Conservation (phyloP, 2,888 invertebrate species). For the Amblyjoppa fuscipennis region DNA sequence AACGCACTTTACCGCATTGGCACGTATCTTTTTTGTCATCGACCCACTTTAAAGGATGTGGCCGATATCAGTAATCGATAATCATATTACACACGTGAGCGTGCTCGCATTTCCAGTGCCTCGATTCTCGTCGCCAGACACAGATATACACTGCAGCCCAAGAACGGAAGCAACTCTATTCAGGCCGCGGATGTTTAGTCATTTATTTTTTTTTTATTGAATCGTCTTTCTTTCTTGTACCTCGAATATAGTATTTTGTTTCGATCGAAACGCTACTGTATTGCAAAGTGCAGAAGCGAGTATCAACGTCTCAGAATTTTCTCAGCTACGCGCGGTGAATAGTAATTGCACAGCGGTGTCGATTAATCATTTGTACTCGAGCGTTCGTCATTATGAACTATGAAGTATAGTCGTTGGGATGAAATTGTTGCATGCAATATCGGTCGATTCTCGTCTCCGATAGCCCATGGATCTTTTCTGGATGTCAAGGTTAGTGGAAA, state of each 20-base stretch:
- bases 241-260: background rate
- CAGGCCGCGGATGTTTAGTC: conserved; percentile 21
- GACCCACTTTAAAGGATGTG: conserved; percentile 71
- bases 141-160: background rate
- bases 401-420: background rate
- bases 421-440: background rate
- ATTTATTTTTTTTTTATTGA: conserved; percentile 26
- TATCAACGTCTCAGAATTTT: background rate
- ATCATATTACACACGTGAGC: conserved; percentile 64
- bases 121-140: conserved; percentile 61
- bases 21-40: conserved; percentile 28
- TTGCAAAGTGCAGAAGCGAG: background rate
- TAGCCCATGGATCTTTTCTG: background rate
- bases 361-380: conserved; percentile 37
- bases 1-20: conserved; percentile 29
- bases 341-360: conserved; percentile 4
- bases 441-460: background rate
- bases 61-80: conserved; percentile 73
- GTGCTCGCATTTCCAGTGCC: conserved; percentile 70
- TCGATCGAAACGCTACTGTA: too few relatives aligned
- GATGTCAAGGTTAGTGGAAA: conserved; percentile 22
- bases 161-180: conserved; percentile 16
- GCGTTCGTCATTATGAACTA: background rate
- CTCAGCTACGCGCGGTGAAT: background rate
- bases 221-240: background rate